Evolutionary conservation across 2,113 vertebrate species (phyloP), one percentile per base, ranked within the genome.

Genomic region (Bucco capensis): DNA sequence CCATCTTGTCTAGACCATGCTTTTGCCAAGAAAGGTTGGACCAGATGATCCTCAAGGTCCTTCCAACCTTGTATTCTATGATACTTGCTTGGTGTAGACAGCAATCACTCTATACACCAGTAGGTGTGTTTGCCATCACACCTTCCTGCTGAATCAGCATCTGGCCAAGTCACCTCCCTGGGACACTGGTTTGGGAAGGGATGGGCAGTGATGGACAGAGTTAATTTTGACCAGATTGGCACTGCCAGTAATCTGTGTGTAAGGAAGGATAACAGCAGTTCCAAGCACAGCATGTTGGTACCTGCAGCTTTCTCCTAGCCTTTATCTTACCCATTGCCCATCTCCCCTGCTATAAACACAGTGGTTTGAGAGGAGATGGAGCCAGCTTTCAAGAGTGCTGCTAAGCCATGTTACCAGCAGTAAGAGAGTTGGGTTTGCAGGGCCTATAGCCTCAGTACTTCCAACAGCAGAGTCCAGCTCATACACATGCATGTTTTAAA

Each of bases 271-370:
- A 27, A 1, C 46, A 56, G 2, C 35, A 44, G 37, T 8, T 35
- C 60, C 18, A 61, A 83, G 35, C 47, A 37, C 0, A 1, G 1
- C 3, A 0, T 22, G 9, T 31, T 40, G 17, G 13, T 42, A 23
- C 42, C 79, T 67, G 44, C 11, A 42, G 1, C 51, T 33, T 44
- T 17, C 78, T 70, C 40, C 13, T 2, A 44, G 64, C 40, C 10
- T 3, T 35, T 40, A 3, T 6, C 49, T 21, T 40, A n/a, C 7
- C 23, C 23, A 2, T 0, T 14, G 62, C 42, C 24, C 17, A 0
- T 19, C 19, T 44, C 49, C 65, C 49, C 49, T 31, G 22, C 25
- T 50, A 23, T 4, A 60, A 78, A 18, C 6, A 14, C 38, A 25
- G 1, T 0, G 1, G 27, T 51, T n/a, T 19, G 13, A 25, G 37